These are phyloP conservation scores for Operophtera brumata DNA, from an alignment of 2,888 invertebrate genomes.

Conservation along the genomic window DNA sequence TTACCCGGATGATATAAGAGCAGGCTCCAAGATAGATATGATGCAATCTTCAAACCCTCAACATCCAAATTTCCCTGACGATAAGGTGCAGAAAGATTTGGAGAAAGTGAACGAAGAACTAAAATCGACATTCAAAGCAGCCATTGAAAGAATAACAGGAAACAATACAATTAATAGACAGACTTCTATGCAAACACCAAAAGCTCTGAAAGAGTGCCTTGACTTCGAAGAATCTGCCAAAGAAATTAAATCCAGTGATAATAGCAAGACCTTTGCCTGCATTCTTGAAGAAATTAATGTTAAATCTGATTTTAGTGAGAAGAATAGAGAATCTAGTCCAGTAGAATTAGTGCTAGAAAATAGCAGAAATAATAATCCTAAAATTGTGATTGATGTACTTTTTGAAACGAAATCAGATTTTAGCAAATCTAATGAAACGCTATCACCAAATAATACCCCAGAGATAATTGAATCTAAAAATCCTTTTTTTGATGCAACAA, in stretches of 20 bases:
- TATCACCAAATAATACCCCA: constrained; percentile 10
- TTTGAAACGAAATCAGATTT: constrained; percentile 1
- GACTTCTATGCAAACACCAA: constrained; percentile 18
- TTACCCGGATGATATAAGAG: constrained; percentile 54
- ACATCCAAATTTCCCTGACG: constrained; percentile 30
- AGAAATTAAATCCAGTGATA: constrained; percentile 6
- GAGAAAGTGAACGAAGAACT: constrained; percentile 65
- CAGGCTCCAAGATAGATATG: constrained; percentile 34
- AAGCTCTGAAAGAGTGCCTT: constrained; percentile 25
- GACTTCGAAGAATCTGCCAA: constrained; percentile 19
- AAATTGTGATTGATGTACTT: constrained; percentile 1
- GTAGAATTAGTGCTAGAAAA: not conserved
- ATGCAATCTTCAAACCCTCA: constrained; percentile 28
- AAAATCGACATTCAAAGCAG: constrained; percentile 64
- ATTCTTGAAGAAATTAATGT: not conserved
- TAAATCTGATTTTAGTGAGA: not conserved
- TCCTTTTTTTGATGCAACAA: constrained; percentile 30
- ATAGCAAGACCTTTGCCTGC: constrained; percentile 1
- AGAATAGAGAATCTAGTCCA: constrained; percentile 4
- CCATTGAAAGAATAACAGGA: constrained; percentile 62
- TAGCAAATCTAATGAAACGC: not conserved
- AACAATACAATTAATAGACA: constrained; percentile 39
- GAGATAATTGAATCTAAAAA: constrained; percentile 27
- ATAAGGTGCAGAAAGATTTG: constrained; percentile 57
- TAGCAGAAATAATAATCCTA: not conserved